phyloP scores from a whole-genome alignment of 2,888 invertebrate species.

The Drosophila antonietae region DNA sequence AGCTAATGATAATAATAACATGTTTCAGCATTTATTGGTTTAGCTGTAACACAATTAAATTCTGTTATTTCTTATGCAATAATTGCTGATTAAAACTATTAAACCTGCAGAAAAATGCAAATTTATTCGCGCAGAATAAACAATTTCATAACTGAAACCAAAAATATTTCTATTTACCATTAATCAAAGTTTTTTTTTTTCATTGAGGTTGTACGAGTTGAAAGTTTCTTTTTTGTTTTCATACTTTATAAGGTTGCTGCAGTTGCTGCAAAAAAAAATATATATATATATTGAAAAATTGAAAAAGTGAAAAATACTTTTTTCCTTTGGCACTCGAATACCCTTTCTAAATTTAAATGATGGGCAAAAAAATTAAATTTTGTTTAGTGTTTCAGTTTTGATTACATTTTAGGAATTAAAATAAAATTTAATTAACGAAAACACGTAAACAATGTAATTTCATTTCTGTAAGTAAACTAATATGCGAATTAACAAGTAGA shows the following conservation, averaged over 20 bases:
- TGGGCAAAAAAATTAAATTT: background rate
- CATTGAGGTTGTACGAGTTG: slow-evolving; percentile 8
- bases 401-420: background rate
- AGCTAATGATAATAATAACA: slow-evolving; percentile 32
- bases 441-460: background rate
- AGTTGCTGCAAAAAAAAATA: slow-evolving; percentile 5
- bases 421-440: background rate
- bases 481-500: background rate
- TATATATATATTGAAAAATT: too few species aligned
- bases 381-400: background rate
- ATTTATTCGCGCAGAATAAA: slow-evolving; percentile 21
- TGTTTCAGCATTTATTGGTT: slow-evolving; percentile 35
- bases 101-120: background rate
- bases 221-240: slow-evolving; percentile 29
- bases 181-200: slow-evolving; percentile 36
- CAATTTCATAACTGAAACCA: slow-evolving; percentile 23
- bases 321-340: too few species aligned
- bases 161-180: slow-evolving; percentile 23
- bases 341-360: background rate
- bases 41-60: slow-evolving; percentile 53
- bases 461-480: background rate
- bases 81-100: slow-evolving; percentile 59
- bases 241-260: slow-evolving; percentile 20
- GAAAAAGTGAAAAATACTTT: too few species aligned
- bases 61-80: slow-evolving; percentile 66